Percentiles rank a stretch among this genome's conserved stretches.
Evolutionary conservation across 2,113 vertebrate species (phyloP).

Genomic region (Glaucidium brasilianum): DNA sequence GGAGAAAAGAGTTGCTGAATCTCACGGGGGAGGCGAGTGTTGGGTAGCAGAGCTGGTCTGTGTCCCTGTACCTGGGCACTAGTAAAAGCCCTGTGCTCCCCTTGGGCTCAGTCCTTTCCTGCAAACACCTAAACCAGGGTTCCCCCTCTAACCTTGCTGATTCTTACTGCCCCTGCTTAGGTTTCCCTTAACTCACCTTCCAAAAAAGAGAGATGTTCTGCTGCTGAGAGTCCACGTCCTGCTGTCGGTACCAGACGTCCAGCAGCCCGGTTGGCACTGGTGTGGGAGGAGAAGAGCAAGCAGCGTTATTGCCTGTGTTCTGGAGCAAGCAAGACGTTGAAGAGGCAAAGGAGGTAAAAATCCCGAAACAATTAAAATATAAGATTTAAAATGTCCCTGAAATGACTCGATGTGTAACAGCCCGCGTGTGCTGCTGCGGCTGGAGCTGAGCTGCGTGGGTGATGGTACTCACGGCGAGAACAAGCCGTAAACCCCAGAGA

Average conservation of each 20-base stretch:
- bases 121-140: fast-evolving
- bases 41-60: fast-evolving
- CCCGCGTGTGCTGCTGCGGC: fast-evolving
- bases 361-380: fast-evolving
- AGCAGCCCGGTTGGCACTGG: constrained; percentile 59
- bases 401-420: fast-evolving
- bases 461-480: background rate
- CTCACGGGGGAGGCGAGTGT: background rate
- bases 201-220: constrained; percentile 73
- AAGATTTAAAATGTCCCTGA: fast-evolving
- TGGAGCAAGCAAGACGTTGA: fast-evolving
- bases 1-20: fast-evolving
- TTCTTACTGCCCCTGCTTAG: background rate
- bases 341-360: background rate
- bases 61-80: background rate
- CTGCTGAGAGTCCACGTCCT: background rate
- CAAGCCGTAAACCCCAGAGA: fast-evolving
- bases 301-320: background rate
- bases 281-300: background rate
- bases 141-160: background rate
- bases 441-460: fast-evolving
- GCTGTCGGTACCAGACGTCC: constrained; percentile 70
- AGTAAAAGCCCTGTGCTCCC: background rate
- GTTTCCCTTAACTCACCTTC: constrained; percentile 59
- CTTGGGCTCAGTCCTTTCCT: background rate